Base-by-base conservation (phyloP, 2,888 invertebrate species). In the Troglohyphantes excavatus region DNA sequence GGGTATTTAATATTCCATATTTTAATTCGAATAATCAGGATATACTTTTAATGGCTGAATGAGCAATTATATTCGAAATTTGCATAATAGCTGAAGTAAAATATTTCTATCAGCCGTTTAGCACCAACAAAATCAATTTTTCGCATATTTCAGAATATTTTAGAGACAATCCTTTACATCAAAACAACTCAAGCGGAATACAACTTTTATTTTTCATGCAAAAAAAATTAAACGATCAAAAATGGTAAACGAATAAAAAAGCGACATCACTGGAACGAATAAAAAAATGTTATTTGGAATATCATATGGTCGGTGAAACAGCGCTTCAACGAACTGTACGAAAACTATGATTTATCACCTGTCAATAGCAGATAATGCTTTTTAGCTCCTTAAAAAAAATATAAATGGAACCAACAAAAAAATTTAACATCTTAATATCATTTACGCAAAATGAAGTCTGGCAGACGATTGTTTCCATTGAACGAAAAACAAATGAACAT, bases 321-420 rank as follows among this genome's bases (percentile, higher is more conserved):
- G 19, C 67, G 61, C 29, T 39, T 76, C 59, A 63, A 46, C 73
- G 9, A 65, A 46, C 39, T 88, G 29, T n/a, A 26, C 26, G 53
- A 61, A 43, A 67, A 68, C 21, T 11, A 76, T 89, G 88, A 89
- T 89, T 82, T 82, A 89, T 89, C 67, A 63, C 82, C 88, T 89
- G 88, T 68, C 88, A 89, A 89, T 89, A 76, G 39, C 82, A 75
- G 68, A 82, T 70, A 89, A 70, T 46, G 39, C 70, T 27, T 2
- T 73, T 53, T 7, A 46, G 43, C 61, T 59, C 33, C 33, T 59
- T 29, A 13, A 73, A 83, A 26, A 73, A 7, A 67, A 2, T 23
- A 27, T n/a, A 59, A 29, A 68, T 21, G 3, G 6, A 78, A 23
- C 9, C 39, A 5, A 21, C 21, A 59, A 59, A 7, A 70, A 21